Evolutionary conservation across 2,113 vertebrate species (phyloP).

Genomic region (Sebastes schlegelii): DNA sequence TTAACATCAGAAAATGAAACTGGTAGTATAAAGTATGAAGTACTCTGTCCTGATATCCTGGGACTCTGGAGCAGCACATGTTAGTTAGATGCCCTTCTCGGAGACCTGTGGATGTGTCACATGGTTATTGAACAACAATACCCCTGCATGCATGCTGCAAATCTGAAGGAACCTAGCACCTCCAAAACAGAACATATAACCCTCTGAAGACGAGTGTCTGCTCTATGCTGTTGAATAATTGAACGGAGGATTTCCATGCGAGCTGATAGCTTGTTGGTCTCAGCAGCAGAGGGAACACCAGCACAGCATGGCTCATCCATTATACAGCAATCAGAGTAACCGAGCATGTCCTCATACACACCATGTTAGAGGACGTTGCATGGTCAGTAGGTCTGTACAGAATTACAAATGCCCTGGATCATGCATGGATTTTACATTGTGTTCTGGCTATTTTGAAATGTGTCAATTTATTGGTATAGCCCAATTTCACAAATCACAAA

Average conservation of each 20-base stretch:
- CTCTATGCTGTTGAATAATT: constrained; percentile 59
- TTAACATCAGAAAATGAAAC: not conserved
- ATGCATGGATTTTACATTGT: not conserved
- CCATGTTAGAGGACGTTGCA: not conserved
- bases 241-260: constrained; percentile 35
- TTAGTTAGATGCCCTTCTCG: not conserved
- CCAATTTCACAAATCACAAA: too few species aligned
- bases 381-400: not conserved
- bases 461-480: too few species aligned
- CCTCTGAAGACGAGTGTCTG: not conserved
- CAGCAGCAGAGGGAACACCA: constrained; percentile 17
- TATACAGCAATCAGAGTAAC: constrained; percentile 32
- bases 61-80: not conserved
- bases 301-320: constrained; percentile 43
- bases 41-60: not conserved
- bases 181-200: not conserved
- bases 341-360: not conserved
- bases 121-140: not conserved
- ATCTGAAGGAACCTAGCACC: not conserved
- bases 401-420: not conserved
- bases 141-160: not conserved
- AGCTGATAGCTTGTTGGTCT: constrained; percentile 32
- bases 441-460: not conserved
- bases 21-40: not conserved
- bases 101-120: not conserved